Base-by-base conservation (phyloP, 2,888 invertebrate genomes). In the Nymphalis c-album region DNA sequence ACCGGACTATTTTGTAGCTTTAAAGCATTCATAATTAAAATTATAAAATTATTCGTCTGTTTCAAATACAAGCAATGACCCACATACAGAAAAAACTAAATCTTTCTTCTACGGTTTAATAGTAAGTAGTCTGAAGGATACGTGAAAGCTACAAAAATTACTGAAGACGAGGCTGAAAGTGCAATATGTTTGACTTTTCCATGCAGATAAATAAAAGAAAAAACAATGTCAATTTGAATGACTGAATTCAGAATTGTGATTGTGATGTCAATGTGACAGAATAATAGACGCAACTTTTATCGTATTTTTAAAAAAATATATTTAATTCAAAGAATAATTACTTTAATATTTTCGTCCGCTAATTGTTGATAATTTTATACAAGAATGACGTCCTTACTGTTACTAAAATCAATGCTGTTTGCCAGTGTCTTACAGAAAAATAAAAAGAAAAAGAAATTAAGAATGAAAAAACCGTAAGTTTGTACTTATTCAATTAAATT, bases 341-440 rank as follows among this genome's bases (percentile, higher is more conserved):
- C 13, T 16, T 53, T 2, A 55, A 31, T 26, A 17, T 55, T 31
- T 5, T 55, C 26, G 31, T 10, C 50, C 31, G 26, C 6, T 13
- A 53, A 53, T 53, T 20, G 26, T 53, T 26, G 8, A 16, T 26
- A 53, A 20, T 5, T 53, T 26, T 16, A 22, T 26, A 17, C 10
- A 47, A 60, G 16, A 59, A 90, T 91, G 90, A 83, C 87, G 74
- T 89, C 90, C 13, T 79, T 90, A 68, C 73, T 91, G 66, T 75
- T 90, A 73, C 73, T 91, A 47, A 90, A 90, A 69, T 90, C 91
- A 22, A 85, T 91, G 84, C 74, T 91, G 70, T 83, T 87, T 73
- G 86, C 88, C 64, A 88, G 85, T 71, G 84, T 85, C 62, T 74
- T 87, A 69, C 81, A 88, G 67, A 85, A 84, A 71, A 81, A 78